Percentiles rank a stretch among this genome's conserved stretches.
Evolutionary conservation across 2,797 vertebrate genomes (phyloP).

Genomic region (Natrix natrix): DNA sequence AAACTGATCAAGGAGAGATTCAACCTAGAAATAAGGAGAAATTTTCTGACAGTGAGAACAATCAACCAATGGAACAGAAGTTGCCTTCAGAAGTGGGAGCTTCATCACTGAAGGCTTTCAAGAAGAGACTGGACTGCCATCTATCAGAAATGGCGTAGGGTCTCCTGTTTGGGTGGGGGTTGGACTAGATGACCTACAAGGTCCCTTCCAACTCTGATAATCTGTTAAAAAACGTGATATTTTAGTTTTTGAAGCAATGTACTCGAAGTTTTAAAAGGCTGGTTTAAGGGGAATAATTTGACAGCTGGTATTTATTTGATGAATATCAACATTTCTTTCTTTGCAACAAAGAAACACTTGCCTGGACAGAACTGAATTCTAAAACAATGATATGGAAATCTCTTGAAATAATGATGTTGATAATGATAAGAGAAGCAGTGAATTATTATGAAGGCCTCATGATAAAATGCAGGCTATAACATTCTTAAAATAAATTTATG

Average conservation of each 20-base stretch:
- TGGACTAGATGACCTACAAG: no score
- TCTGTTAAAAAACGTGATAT: no score
- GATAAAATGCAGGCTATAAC: slow-evolving; percentile 7
- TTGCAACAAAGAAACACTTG: neutral
- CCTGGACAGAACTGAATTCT: neutral
- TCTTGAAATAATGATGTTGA: neutral
- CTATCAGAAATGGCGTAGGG: no score
- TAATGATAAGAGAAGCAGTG: neutral
- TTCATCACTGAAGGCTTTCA: no score
- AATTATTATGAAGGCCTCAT: neutral
- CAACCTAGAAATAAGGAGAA: no score
- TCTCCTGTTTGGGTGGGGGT: no score
- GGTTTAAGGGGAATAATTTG: neutral
- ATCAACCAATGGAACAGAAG: no score
- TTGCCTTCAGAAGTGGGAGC: no score
- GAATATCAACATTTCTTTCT: neutral
- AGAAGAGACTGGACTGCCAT: no score
- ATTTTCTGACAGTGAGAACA: no score
- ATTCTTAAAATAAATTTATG: slow-evolving; percentile 20
- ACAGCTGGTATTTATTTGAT: neutral
- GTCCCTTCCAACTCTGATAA: no score
- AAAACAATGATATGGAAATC: slow-evolving; percentile 5
- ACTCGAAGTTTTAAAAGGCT: neutral
- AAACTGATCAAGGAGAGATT: no score
- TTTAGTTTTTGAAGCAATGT: neutral